phyloP scores from a whole-genome alignment of 2,797 vertebrate genomes.

The Nannoperca obscura region DNA sequence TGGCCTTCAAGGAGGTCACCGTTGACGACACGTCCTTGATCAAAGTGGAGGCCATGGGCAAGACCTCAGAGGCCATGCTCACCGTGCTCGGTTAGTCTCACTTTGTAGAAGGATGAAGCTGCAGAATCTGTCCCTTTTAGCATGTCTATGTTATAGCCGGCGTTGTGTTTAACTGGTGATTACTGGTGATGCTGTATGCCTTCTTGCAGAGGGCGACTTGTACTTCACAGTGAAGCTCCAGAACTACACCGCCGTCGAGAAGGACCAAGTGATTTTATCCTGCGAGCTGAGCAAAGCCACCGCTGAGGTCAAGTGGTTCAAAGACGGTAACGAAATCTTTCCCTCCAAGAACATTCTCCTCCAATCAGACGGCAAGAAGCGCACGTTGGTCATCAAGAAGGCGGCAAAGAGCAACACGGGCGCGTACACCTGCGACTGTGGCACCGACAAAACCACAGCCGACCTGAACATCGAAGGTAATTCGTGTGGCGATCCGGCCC shows the following conservation, averaged over 20 bases:
- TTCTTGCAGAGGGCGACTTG: constrained; percentile 94
- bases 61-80: constrained; percentile 91
- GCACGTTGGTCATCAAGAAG: constrained; percentile 90
- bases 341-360: constrained; percentile 90
- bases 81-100: constrained; percentile 93
- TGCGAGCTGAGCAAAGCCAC: constrained; percentile 96
- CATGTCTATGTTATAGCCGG: too few relatives aligned
- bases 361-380: constrained; percentile 91
- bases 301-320: constrained; percentile 94
- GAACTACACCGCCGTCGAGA: constrained; percentile 95
- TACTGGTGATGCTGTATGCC: constrained; percentile 29
- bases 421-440: constrained; percentile 93
- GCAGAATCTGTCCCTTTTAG: too few relatives aligned
- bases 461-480: constrained; percentile 95
- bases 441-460: constrained; percentile 93
- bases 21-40: constrained; percentile 96
- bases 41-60: constrained; percentile 92
- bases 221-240: constrained; percentile 96
- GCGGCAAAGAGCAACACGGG: constrained; percentile 90
- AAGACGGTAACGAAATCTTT: constrained; percentile 91
- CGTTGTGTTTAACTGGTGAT: neutral
- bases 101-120: neutral
- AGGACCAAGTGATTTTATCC: constrained; percentile 92
- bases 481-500: neutral
- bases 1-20: constrained; percentile 94